Evolutionary conservation across 2,888 invertebrate species (phyloP).

Genomic region (Keiferia lycopersicella): DNA sequence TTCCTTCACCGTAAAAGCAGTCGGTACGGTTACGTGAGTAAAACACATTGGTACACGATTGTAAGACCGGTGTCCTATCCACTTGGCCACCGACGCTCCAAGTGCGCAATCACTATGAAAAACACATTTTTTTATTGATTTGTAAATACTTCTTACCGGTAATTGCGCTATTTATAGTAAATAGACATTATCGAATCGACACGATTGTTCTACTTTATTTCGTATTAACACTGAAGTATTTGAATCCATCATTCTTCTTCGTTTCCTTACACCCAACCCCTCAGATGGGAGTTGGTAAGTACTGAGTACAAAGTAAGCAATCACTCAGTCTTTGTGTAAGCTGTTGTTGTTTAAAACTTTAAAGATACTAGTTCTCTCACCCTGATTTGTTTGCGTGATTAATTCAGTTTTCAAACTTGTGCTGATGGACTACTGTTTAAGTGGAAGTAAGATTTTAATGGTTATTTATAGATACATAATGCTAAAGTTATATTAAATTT

Average conservation of each 20-base stretch:
- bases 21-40: no score
- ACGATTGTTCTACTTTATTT: no score
- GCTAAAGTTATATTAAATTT: neutral
- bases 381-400: conserved; percentile 10
- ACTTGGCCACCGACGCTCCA: no score
- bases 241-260: neutral
- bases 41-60: no score
- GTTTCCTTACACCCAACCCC: neutral
- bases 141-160: no score
- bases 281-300: neutral
- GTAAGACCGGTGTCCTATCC: no score
- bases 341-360: conserved; percentile 11
- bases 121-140: no score
- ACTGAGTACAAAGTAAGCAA: conserved; percentile 11
- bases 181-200: no score
- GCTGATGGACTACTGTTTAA: neutral
- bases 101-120: no score
- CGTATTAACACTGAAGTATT: no score
- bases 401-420: conserved; percentile 9
- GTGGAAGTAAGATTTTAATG: neutral
- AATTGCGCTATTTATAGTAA: no score
- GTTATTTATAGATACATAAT: neutral
- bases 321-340: conserved; percentile 10
- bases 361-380: conserved; percentile 8
- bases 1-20: no score